Conservation (phyloP, 2,113 vertebrate species). For the Xenotilapia caudafasciata region DNA sequence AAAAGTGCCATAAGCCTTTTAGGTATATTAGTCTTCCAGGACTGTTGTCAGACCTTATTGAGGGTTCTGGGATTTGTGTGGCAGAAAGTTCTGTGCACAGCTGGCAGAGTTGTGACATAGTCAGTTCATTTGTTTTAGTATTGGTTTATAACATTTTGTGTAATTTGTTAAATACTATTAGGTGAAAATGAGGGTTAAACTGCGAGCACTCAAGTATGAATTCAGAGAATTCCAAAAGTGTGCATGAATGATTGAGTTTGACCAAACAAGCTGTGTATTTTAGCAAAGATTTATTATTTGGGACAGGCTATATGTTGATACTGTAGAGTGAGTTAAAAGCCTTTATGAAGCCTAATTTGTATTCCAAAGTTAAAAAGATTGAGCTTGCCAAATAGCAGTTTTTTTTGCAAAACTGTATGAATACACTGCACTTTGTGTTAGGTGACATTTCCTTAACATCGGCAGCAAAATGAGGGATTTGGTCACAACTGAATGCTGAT, state of each 20-base stretch:
- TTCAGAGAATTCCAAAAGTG: slow-evolving; percentile 69
- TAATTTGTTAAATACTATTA: slow-evolving; percentile 13
- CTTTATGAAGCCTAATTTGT: slow-evolving; percentile 5
- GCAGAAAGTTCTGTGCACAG: not conserved
- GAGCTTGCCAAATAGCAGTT: slow-evolving; percentile 46
- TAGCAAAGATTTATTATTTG: slow-evolving; percentile 16
- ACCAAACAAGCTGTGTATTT: slow-evolving; percentile 28
- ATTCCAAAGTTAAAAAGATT: slow-evolving; percentile 39
- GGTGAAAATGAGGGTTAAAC: slow-evolving; percentile 60
- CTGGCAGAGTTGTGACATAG: not conserved
- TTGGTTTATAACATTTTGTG: slow-evolving; percentile 20
- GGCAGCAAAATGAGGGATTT: not conserved
- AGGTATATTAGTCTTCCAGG: slow-evolving; percentile 34
- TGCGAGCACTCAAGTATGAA: slow-evolving; percentile 64
- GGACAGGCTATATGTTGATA: not conserved
- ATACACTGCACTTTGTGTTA: slow-evolving; percentile 25
- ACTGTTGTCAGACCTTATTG: slow-evolving; percentile 21
- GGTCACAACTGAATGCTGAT: slow-evolving; percentile 9
- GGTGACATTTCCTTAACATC: not conserved
- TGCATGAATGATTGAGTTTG: slow-evolving; percentile 46
- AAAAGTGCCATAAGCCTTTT: slow-evolving; percentile 48
- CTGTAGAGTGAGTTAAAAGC: not conserved
- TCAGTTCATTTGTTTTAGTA: not conserved
- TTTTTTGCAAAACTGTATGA: slow-evolving; percentile 8
- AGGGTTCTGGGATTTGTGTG: not conserved